Base-by-base conservation (phyloP, 2,888 invertebrate species). In the Amblyteles armatorius region DNA sequence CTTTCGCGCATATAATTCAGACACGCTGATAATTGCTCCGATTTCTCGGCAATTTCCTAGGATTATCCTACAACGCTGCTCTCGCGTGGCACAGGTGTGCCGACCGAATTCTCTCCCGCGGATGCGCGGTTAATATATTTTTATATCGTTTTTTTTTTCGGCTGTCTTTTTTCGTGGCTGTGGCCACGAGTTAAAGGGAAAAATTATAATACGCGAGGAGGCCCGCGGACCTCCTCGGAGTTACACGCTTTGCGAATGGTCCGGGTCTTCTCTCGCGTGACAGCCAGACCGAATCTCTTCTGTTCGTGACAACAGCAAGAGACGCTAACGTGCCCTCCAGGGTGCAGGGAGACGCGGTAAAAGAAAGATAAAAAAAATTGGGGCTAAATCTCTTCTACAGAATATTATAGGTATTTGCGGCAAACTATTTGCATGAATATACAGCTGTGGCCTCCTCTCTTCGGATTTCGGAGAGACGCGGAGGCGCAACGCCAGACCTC, bases 391-490 rank as follows among this genome's bases (percentile, higher is more conserved):
- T 83, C 40, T 83, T 79, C 40, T 57, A 60, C 73, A 82, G 85
- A 79, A 87, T 87, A 91, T 91, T 90, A 91, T 90, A 90, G 90
- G 83, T 87, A 91, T 91, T 90, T 89, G 84, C 72, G 67, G 76
- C 52, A 86, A 88, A 90, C 79, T 91, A 91, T 91, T 91, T 90
- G 87, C 90, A 89, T 90, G 84, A 84, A 78, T 86, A 82, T 84
- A 82, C 81, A 79, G 83, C 67, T 72, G 81, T 52, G 77, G 50
- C 52, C 40, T 40, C 40, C 40, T 40, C 40, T 40, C 11, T 71
- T 48, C 13, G 19, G 60, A 22, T 19, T 60, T 69, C 50, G 52
- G 73, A 57, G 48, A 77, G 77, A 72, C 79, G 72, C 79, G 78
- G 79, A 85, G 79, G 71, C 79, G 73, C 65, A 79, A 82, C 84